These are phyloP conservation scores for Pholis gunnellus DNA, from an alignment of 2,113 vertebrate species.

Conservation along the genomic window DNA sequence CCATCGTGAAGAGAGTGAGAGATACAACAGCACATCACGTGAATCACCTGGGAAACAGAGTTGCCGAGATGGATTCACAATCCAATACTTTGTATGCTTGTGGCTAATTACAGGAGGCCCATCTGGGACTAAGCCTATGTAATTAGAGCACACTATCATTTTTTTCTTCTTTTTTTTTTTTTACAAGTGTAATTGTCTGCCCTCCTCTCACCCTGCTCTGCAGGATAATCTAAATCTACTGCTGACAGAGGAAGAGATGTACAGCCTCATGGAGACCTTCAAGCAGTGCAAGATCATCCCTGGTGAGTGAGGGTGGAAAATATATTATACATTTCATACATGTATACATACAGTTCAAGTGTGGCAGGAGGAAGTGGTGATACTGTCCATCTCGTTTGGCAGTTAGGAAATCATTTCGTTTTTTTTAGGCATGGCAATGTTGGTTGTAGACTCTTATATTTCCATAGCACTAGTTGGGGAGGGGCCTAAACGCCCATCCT, in stretches of 20 bases:
- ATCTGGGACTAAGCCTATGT: background rate
- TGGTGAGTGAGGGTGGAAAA: slow-evolving; percentile 78
- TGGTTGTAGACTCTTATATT: background rate
- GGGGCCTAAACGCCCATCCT: background rate
- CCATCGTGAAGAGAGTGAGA: background rate
- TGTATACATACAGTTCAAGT: background rate
- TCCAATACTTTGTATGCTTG: slow-evolving; percentile 7
- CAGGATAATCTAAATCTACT: slow-evolving; percentile 97
- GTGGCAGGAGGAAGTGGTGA: background rate
- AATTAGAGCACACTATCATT: slow-evolving; percentile 20
- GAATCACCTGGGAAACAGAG: slow-evolving; percentile 25
- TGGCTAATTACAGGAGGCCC: slow-evolving; percentile 33
- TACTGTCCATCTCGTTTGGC: background rate
- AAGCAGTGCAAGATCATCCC: slow-evolving; percentile 94
- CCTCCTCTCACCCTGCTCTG: slow-evolving; percentile 9
- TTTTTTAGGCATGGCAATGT: background rate
- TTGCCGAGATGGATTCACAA: slow-evolving; percentile 22
- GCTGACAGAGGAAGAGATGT: slow-evolving; percentile 97
- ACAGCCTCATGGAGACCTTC: slow-evolving; percentile 93
- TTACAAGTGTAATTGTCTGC: slow-evolving; percentile 6
- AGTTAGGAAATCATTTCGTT: background rate
- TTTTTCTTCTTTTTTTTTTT: background rate
- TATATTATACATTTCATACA: background rate
- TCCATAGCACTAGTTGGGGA: background rate
- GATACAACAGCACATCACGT: background rate